Evolutionary conservation across 2,888 invertebrate genomes (phyloP).

Genomic region (Nebria salina): DNA sequence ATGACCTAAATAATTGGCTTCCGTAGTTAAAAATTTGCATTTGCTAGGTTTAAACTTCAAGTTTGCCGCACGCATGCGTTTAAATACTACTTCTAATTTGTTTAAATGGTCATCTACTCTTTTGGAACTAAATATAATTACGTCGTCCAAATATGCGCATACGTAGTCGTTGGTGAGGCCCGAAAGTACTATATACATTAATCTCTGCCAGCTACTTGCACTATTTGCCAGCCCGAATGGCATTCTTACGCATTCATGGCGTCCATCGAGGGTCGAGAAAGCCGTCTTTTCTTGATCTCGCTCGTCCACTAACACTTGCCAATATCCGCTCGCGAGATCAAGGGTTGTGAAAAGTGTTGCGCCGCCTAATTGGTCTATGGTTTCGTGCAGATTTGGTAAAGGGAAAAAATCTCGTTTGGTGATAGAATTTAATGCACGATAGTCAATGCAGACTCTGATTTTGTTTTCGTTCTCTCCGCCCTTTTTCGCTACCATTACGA

Average conservation of each 20-base stretch:
- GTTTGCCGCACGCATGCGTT: too few species aligned
- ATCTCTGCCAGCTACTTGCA: too few species aligned
- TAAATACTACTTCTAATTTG: too few species aligned
- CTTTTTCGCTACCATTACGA: slow-evolving; percentile 57
- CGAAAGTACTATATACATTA: too few species aligned
- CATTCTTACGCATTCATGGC: slow-evolving; percentile 53
- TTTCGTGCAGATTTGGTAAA: slow-evolving; percentile 51
- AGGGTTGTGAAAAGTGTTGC: slow-evolving; percentile 52
- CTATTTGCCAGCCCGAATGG: too few species aligned
- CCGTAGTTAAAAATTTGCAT: too few species aligned
- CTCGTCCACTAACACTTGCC: slow-evolving; percentile 48
- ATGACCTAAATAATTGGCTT: too few species aligned
- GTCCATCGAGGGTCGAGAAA: slow-evolving; percentile 53
- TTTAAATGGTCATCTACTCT: too few species aligned
- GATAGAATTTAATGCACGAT: slow-evolving; percentile 53
- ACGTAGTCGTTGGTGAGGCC: too few species aligned
- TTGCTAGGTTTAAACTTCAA: too few species aligned
- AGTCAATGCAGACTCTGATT: slow-evolving; percentile 53
- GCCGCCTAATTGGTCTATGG: slow-evolving; percentile 51
- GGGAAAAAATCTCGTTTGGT: slow-evolving; percentile 52
- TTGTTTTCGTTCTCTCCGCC: slow-evolving; percentile 48
- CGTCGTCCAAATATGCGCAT: too few species aligned
- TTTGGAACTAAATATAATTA: too few species aligned
- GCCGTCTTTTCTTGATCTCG: slow-evolving; percentile 54
- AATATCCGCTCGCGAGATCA: slow-evolving; percentile 50